phyloP scores from a whole-genome alignment of 2,888 invertebrate species.

The Pterostichus madidus region DNA sequence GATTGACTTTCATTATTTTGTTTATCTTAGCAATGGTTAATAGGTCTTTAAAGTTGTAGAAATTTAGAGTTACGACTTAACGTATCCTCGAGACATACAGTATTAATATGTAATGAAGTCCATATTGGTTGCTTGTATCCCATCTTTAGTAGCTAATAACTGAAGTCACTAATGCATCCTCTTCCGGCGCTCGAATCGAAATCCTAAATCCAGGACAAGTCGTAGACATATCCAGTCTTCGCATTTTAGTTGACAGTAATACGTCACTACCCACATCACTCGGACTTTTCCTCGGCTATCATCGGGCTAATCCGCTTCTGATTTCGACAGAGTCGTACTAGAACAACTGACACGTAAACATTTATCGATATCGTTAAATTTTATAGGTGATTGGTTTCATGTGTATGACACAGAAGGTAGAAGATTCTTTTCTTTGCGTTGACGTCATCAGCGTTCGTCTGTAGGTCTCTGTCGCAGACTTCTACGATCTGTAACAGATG shows the following conservation, averaged over 20 bases:
- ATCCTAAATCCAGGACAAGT: conserved; percentile 16
- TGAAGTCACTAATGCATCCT: conserved; percentile 3
- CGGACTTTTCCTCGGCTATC: conserved; percentile 7
- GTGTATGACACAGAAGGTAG: neutral
- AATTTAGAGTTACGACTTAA: no score
- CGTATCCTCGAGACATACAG: conserved; percentile 2
- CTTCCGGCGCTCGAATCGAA: neutral
- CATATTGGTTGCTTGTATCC: conserved; percentile 6
- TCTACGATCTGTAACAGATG: conserved; percentile 60
- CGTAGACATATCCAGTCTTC: conserved; percentile 5
- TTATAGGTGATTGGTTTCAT: conserved; percentile 37
- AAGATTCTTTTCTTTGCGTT: conserved; percentile 33
- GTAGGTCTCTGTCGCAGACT: neutral
- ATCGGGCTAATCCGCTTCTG: conserved; percentile 13
- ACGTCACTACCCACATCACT: conserved; percentile 32
- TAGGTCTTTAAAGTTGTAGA: no score
- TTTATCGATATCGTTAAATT: conserved; percentile 40
- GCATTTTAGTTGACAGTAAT: conserved; percentile 43
- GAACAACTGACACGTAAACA: conserved; percentile 17
- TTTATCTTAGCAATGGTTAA: no score
- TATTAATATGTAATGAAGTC: neutral
- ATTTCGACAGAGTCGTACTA: conserved; percentile 13
- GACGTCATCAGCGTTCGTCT: conserved; percentile 23
- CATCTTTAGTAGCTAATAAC: neutral
- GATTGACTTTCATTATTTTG: no score